These are phyloP conservation scores for Stegophylla sp. DNA, from an alignment of 2,888 invertebrate genomes.

Conservation along the genomic window DNA sequence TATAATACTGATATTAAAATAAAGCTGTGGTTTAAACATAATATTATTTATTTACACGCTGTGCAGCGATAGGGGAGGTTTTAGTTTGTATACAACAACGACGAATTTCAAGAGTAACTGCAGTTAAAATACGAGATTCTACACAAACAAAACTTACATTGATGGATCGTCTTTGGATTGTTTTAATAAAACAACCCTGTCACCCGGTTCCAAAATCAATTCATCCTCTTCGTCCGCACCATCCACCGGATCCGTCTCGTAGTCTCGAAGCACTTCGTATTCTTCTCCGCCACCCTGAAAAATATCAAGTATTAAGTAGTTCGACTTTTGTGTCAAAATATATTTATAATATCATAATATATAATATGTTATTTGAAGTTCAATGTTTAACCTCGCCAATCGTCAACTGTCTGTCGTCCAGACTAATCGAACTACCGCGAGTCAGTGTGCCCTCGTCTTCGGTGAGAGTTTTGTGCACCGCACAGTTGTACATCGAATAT, in stretches of 20 bases:
- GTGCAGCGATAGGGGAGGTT: not conserved
- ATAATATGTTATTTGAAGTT: conserved; percentile 28
- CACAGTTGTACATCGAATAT: conserved; percentile 62
- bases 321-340: no score
- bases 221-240: conserved; percentile 58
- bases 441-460: conserved; percentile 63
- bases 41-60: conserved; percentile 5
- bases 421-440: conserved; percentile 63
- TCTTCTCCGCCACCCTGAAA: conserved; percentile 60
- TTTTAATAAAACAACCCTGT: conserved; percentile 63
- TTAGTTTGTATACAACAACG: no score
- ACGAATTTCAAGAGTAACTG: no score
- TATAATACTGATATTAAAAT: conserved; percentile 9
- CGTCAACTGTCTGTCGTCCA: conserved; percentile 55
- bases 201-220: conserved; percentile 59
- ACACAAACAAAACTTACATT: conserved; percentile 58
- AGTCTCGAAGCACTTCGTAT: conserved; percentile 60
- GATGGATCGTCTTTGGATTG: conserved; percentile 60
- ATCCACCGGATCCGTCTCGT: conserved; percentile 53
- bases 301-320: not conserved
- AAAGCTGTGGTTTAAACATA: not conserved
- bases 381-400: conserved; percentile 51
- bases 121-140: not conserved
- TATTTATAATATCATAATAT: no score
- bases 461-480: conserved; percentile 61